Conservation (phyloP, 2,888 invertebrate genomes). For the Adineta ricciae region DNA sequence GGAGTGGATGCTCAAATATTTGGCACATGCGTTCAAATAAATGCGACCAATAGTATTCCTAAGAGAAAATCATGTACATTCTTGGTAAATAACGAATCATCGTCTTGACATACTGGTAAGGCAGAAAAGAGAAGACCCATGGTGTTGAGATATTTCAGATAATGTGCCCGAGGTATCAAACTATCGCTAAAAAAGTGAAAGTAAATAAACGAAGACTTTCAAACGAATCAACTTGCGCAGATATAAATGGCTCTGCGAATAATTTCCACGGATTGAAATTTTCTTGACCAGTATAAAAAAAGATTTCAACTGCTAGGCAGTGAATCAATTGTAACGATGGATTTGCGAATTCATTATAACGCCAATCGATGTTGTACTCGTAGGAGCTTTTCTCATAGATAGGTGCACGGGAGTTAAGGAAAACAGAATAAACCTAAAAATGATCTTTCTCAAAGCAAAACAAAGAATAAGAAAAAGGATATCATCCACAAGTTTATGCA, state of each 20-base stretch:
- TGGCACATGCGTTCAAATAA: slow-evolving; percentile 74
- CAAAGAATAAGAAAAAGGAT: slow-evolving; percentile 38
- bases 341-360: slow-evolving; percentile 94
- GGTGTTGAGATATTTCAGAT: slow-evolving; percentile 85
- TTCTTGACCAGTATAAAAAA: slow-evolving; percentile 68
- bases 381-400: slow-evolving; percentile 59
- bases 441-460: background rate
- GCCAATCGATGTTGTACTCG: slow-evolving; percentile 72
- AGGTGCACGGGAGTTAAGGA: slow-evolving; percentile 46
- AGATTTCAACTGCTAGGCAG: slow-evolving; percentile 85
- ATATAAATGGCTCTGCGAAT: background rate
- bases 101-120: slow-evolving; percentile 60
- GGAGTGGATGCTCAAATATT: slow-evolving; percentile 61
- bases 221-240: slow-evolving; percentile 40
- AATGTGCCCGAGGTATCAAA: slow-evolving; percentile 68
- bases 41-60: slow-evolving; percentile 78
- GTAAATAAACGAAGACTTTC: background rate
- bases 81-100: too few relatives aligned
- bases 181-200: slow-evolving; percentile 57
- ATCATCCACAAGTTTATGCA: slow-evolving; percentile 77
- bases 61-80: slow-evolving; percentile 26
- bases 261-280: slow-evolving; percentile 11
- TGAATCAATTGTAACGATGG: slow-evolving; percentile 85
- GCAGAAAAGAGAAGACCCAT: slow-evolving; percentile 78
- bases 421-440: slow-evolving; percentile 5